phyloP scores from a whole-genome alignment of 2,797 vertebrate species.

The Zenarchopterus dispar region DNA sequence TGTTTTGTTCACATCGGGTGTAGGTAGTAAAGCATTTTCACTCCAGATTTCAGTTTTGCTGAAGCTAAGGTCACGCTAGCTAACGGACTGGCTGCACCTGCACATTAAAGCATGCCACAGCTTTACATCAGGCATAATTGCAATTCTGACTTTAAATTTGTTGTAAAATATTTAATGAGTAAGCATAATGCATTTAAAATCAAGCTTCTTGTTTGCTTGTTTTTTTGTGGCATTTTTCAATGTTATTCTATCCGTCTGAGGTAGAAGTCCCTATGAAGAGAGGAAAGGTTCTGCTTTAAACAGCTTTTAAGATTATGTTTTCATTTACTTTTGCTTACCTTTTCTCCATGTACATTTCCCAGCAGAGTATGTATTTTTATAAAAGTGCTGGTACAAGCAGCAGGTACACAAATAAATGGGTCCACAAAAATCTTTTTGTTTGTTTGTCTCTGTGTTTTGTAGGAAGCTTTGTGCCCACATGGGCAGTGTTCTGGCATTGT shows the following conservation, averaged over 20 bases:
- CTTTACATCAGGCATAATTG: too few relatives aligned
- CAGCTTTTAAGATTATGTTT: too few relatives aligned
- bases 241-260: too few relatives aligned
- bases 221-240: too few relatives aligned
- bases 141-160: too few relatives aligned
- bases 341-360: too few relatives aligned
- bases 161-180: too few relatives aligned
- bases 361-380: not conserved
- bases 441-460: slow-evolving; percentile 11
- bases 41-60: slow-evolving; percentile 12
- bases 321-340: too few relatives aligned
- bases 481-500: slow-evolving; percentile 87
- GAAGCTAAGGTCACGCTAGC: slow-evolving; percentile 80
- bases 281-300: too few relatives aligned
- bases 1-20: slow-evolving; percentile 36
- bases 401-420: slow-evolving; percentile 3
- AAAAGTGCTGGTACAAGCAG: not conserved
- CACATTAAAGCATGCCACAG: not conserved
- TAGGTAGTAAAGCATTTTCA: slow-evolving; percentile 15
- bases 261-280: too few relatives aligned
- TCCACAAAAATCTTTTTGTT: not conserved
- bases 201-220: too few relatives aligned
- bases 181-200: too few relatives aligned
- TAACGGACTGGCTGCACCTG: slow-evolving; percentile 64
- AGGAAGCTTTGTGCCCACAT: slow-evolving; percentile 75